Conservation (phyloP, 2,888 invertebrate genomes). For the Drosophila histrio region DNA sequence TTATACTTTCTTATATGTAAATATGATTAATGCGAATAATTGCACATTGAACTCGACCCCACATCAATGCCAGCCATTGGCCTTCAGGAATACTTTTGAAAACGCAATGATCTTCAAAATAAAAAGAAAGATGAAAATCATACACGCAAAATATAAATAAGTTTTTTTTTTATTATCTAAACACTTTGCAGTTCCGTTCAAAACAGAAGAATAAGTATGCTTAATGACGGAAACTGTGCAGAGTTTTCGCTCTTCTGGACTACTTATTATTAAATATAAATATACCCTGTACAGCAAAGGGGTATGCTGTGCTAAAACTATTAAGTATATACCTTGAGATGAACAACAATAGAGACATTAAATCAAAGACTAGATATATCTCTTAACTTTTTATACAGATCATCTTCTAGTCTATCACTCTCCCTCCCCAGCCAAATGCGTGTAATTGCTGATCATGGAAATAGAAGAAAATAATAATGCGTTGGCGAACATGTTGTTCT, state of each 20-base stretch:
- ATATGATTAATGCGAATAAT: constrained; percentile 31
- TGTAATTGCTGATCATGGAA: constrained; percentile 47
- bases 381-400: background rate
- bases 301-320: background rate
- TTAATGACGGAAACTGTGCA: constrained; percentile 12
- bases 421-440: background rate
- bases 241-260: constrained; percentile 25
- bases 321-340: background rate
- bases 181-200: constrained; percentile 35
- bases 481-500: constrained; percentile 30
- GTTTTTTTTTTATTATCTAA: constrained; percentile 35
- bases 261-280: background rate
- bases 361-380: background rate
- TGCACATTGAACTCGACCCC: constrained; percentile 77
- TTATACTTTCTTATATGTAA: constrained; percentile 5
- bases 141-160: constrained; percentile 21
- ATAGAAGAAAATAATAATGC: constrained; percentile 27
- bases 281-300: background rate
- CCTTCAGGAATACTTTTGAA: constrained; percentile 57
- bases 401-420: background rate
- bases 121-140: background rate
- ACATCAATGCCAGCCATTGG: constrained; percentile 66
- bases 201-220: background rate
- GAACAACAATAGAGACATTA: background rate
- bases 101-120: constrained; percentile 62